Evolutionary conservation across 2,888 invertebrate genomes (phyloP).

Genomic region (Drosophila sordidapex): DNA sequence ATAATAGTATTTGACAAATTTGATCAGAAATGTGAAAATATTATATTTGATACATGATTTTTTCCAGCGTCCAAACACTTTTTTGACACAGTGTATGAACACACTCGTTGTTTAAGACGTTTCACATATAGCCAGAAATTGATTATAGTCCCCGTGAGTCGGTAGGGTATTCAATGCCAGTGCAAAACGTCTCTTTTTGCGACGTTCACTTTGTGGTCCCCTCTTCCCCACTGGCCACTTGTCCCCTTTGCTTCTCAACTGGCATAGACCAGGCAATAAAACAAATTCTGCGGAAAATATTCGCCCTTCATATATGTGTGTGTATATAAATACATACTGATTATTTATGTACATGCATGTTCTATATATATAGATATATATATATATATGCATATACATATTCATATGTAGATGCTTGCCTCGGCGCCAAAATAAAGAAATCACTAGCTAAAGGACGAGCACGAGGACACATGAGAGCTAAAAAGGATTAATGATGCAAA

Average conservation of each 20-base stretch:
- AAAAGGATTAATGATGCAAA: slow-evolving; percentile 62
- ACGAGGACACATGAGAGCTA: slow-evolving; percentile 41
- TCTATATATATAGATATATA: background rate
- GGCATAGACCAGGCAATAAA: slow-evolving; percentile 54
- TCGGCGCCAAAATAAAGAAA: slow-evolving; percentile 41
- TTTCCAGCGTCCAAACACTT: background rate
- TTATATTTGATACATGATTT: no score
- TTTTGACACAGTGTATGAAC: background rate
- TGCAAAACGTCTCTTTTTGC: slow-evolving; percentile 15
- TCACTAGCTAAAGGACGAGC: slow-evolving; percentile 31
- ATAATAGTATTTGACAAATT: background rate
- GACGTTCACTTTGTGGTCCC: slow-evolving; percentile 18
- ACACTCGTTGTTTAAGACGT: background rate
- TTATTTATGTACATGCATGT: slow-evolving; percentile 9
- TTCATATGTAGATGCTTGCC: slow-evolving; percentile 12
- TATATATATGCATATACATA: no score
- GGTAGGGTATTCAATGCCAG: background rate
- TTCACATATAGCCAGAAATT: background rate
- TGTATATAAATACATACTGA: slow-evolving; percentile 2
- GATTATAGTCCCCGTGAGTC: background rate
- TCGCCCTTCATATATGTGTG: background rate
- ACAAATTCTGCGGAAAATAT: slow-evolving; percentile 70
- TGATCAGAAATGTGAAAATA: background rate
- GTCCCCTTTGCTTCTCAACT: background rate
- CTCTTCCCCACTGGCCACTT: background rate